Evolutionary conservation across 1,140 invertebrate genomes (phyloP), one percentile per base, ranked within the genome.

Genomic region (Berghia stephanieae): DNA sequence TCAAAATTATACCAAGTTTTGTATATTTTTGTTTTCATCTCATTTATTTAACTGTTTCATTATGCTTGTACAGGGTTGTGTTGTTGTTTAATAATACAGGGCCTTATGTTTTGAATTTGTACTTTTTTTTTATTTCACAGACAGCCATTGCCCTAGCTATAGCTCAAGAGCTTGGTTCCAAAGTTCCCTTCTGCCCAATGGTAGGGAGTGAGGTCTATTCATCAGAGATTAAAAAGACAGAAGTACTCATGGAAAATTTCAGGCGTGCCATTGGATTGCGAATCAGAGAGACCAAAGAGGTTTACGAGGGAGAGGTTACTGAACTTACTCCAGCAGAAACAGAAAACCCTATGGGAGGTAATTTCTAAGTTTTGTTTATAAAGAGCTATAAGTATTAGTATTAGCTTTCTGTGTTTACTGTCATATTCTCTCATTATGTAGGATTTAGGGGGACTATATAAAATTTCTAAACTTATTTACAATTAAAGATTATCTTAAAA

Each of bases 191-290:
- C 87, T 99, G 98, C 90, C 98, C 98, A 0, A 99, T 99, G 98
- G 98, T 99, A 52, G 98, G 97, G 1, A 98, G 97, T 77, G 98
- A 99, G 92, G 98, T 99, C 0, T 99, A 96, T 89, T 99, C 97
- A 83, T 95, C 96, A 21, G 98, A 99, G 90, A 99, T 99, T n/a
- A 99, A 99, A 88, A 99, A 99, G 87, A 99, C 98, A 2, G 98
- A 99, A 91, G 97, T 99, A 0, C 89, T 99, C 0, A 99, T 99
- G 98, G 98, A 99, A 88, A 99, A 99, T 86, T 99, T 99, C 86
- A 91, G 98, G 40, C 91, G 98, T 78, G 98, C 98, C 2, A 99
- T 99, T 89, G 98, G 98, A 49, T 82, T 93, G 27, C 83, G 92
- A 77, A 92, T 93, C 63, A 92, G 92, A 81, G 98, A 99, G 91